These are phyloP conservation scores for Drosophila subpulchrella DNA, from an alignment of 1,140 invertebrate genomes.

Conservation along the genomic window DNA sequence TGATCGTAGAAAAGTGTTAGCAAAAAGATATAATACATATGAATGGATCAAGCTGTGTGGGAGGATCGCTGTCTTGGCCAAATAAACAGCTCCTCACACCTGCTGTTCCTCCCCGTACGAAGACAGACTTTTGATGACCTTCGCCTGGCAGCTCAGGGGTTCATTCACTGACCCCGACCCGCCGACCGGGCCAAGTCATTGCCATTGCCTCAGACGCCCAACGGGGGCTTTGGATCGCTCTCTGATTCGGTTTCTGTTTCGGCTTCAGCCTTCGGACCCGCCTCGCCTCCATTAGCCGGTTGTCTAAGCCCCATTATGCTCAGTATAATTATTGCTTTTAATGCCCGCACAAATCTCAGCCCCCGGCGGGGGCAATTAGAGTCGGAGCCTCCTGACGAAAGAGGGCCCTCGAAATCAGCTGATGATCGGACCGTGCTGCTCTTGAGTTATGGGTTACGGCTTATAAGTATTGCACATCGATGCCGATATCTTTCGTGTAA, in stretches of 20 bases:
- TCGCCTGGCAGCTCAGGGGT: slow-evolving; percentile 14
- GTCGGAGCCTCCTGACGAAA: slow-evolving; percentile 10
- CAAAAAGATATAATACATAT: neutral
- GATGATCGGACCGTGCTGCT: slow-evolving; percentile 2
- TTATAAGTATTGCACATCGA: slow-evolving; percentile 17
- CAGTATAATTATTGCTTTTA: slow-evolving; percentile 41
- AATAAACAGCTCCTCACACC: slow-evolving; percentile 5
- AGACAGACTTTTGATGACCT: slow-evolving; percentile 14
- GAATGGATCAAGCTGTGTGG: neutral
- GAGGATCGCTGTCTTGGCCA: neutral
- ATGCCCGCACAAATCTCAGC: slow-evolving; percentile 39
- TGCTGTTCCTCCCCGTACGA: neutral
- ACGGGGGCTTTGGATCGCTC: slow-evolving; percentile 22
- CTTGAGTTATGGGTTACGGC: slow-evolving; percentile 14
- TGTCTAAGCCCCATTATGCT: slow-evolving; percentile 48
- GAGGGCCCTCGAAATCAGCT: slow-evolving; percentile 9
- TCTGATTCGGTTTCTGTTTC: slow-evolving; percentile 15
- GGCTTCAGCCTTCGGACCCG: slow-evolving; percentile 39
- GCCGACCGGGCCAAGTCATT: slow-evolving; percentile 30
- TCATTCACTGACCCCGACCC: slow-evolving; percentile 56
- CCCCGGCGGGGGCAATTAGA: slow-evolving; percentile 37
- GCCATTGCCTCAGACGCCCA: slow-evolving; percentile 47
- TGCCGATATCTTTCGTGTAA: slow-evolving; percentile 21
- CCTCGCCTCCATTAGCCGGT: slow-evolving; percentile 40
- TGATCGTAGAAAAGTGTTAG: neutral